phyloP scores from a whole-genome alignment of 2,113 vertebrate genomes.

The Cephalopholis sonnerati region DNA sequence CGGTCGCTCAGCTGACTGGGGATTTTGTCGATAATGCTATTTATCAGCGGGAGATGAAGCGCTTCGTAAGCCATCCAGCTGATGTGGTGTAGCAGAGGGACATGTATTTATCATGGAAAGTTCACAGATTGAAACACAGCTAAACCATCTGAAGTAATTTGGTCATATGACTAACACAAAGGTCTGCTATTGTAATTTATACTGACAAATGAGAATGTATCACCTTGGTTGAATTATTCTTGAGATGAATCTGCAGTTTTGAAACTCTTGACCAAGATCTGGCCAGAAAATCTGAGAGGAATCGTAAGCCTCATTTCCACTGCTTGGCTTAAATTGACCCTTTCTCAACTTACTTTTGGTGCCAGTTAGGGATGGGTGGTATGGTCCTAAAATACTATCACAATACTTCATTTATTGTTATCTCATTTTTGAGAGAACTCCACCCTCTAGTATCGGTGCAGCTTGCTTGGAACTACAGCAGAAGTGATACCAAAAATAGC shows the following conservation, averaged over 20 bases:
- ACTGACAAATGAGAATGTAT: background rate
- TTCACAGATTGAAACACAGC: background rate
- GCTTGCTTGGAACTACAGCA: too few relatives aligned
- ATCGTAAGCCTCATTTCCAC: too few relatives aligned
- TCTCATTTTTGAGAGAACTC: too few relatives aligned
- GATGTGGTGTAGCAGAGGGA: background rate
- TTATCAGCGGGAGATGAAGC: conserved; percentile 18
- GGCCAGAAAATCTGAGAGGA: too few relatives aligned
- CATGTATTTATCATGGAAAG: background rate
- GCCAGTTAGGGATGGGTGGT: too few relatives aligned
- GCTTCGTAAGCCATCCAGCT: background rate
- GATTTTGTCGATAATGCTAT: conserved; percentile 35
- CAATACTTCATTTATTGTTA: too few relatives aligned
- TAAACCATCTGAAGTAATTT: background rate
- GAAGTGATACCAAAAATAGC: too few relatives aligned
- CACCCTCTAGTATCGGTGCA: too few relatives aligned
- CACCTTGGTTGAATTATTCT: background rate
- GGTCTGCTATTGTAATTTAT: background rate
- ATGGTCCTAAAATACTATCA: too few relatives aligned
- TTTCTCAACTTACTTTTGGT: too few relatives aligned
- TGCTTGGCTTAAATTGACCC: too few relatives aligned
- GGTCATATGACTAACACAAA: background rate
- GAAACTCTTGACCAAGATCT: background rate
- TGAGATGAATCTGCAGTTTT: background rate
- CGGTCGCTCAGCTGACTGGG: conserved; percentile 32